A percentile compares a stretch with the other conserved stretches of the same genome.
Evolutionary conservation across 2,888 invertebrate species (phyloP).

Genomic region (Rhamphomyia laevipes): DNA sequence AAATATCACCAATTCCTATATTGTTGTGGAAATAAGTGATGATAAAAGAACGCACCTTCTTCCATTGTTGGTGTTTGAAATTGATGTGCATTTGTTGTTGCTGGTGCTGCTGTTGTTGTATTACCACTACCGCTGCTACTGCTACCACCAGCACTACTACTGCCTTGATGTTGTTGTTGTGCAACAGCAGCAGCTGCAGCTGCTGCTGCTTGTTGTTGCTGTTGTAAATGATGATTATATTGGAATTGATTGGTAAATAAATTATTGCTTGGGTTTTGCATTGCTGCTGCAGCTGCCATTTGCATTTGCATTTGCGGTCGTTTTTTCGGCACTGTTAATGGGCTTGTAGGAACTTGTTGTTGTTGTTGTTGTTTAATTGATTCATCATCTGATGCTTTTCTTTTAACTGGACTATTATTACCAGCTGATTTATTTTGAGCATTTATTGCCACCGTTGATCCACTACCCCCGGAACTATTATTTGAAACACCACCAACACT

Average conservation of each 20-base stretch:
- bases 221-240: conserved; percentile 12
- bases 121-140: conserved; percentile 14
- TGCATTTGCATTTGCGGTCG: conserved; percentile 37
- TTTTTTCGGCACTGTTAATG: conserved; percentile 26
- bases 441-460: conserved; percentile 22
- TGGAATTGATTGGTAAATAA: conserved; percentile 22
- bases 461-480: background rate
- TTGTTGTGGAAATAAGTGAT: conserved; percentile 9
- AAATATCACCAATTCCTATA: conserved; percentile 6
- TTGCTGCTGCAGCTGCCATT: conserved; percentile 30
- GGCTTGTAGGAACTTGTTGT: conserved; percentile 11
- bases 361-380: conserved; percentile 13
- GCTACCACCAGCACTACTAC: conserved; percentile 21
- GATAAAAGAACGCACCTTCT: conserved; percentile 17
- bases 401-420: conserved; percentile 7
- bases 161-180: conserved; percentile 4
- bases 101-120: conserved; percentile 14
- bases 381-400: conserved; percentile 7
- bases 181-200: conserved; percentile 6
- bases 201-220: conserved; percentile 21
- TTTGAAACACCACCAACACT: conserved; percentile 3
- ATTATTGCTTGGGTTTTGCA: conserved; percentile 15
- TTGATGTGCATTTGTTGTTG: conserved; percentile 3
- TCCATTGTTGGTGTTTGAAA: conserved; percentile 8
- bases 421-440: conserved; percentile 19